Conservation (phyloP, 2,888 invertebrate genomes). For the Quadroppia sp. region DNA sequence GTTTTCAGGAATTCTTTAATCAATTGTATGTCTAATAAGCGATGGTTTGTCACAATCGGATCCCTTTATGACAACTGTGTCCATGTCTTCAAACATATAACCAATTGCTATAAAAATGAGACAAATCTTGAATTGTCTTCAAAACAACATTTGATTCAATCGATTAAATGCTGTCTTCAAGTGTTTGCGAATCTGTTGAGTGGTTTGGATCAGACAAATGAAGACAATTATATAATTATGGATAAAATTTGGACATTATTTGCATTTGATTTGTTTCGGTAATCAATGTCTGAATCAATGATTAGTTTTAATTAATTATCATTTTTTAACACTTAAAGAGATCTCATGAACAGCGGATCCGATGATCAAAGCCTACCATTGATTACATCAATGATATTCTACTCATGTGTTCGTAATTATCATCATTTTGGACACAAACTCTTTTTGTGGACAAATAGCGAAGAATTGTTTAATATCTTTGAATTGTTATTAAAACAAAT, state of each 20-base stretch:
- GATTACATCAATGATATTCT: slow-evolving; percentile 27
- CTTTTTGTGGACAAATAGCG: not conserved
- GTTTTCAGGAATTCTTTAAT: slow-evolving; percentile 8
- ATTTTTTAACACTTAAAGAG: not conserved
- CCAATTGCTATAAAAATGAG: not conserved
- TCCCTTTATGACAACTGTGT: not conserved
- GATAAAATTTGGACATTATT: slow-evolving; percentile 15
- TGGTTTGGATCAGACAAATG: slow-evolving; percentile 2
- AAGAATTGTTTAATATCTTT: slow-evolving; percentile 30
- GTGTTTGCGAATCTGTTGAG: slow-evolving; percentile 16
- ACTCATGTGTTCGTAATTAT: slow-evolving; percentile 14
- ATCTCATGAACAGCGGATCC: not conserved
- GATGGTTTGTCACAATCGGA: slow-evolving; percentile 1
- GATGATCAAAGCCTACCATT: not conserved
- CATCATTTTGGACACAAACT: not conserved
- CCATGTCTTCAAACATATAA: not conserved
- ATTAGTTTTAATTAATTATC: not conserved
- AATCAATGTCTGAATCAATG: not conserved
- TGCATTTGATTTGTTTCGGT: slow-evolving; percentile 32
- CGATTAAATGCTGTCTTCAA: slow-evolving; percentile 31
- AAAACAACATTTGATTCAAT: slow-evolving; percentile 22
- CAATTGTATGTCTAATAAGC: slow-evolving; percentile 4
- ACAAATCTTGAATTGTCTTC: not conserved
- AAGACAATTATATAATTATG: not conserved
- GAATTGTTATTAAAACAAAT: slow-evolving; percentile 8